phyloP scores from a whole-genome alignment of 2,888 invertebrate species.

The Nudaria mundana region DNA sequence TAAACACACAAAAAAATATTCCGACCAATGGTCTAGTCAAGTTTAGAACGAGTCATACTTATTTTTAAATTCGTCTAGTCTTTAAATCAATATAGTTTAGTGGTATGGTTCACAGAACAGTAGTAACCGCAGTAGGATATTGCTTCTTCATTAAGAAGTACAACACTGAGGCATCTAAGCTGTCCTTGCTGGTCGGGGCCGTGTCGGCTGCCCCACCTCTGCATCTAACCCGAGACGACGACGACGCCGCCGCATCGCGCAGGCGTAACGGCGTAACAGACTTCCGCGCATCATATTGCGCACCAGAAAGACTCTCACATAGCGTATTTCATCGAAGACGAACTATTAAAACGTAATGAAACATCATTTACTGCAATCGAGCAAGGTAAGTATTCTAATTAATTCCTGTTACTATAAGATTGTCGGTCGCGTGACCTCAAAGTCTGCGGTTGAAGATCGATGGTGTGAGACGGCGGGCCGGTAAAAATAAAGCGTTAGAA shows the following conservation, averaged over 20 bases:
- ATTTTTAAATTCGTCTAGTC: no score
- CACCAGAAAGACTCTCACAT: conserved; percentile 50
- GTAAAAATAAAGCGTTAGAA: conserved; percentile 77
- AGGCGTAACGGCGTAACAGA: conserved; percentile 25
- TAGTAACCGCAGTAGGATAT: no score
- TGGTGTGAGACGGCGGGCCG: conserved; percentile 75
- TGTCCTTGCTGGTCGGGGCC: conserved; percentile 1
- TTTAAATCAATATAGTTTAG: no score
- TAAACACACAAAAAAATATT: no score
- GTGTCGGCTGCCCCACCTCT: conserved; percentile 22
- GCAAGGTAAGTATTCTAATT: conserved; percentile 56
- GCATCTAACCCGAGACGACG: conserved; percentile 13
- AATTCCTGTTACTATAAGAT: conserved; percentile 22
- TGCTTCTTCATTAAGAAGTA: no score
- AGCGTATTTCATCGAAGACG: conserved; percentile 59
- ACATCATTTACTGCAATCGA: conserved; percentile 41
- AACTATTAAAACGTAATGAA: conserved; percentile 67
- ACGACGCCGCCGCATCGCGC: conserved; percentile 29
- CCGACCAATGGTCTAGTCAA: no score
- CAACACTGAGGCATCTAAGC: background rate
- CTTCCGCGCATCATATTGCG: conserved; percentile 59
- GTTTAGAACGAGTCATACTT: no score
- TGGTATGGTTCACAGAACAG: no score
- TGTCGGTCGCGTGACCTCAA: conserved; percentile 19
- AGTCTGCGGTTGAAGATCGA: conserved; percentile 41